Base-by-base conservation (phyloP, 37 sponge, comb jelly and placozoan species). In the Aplysina aerophoba region DNA sequence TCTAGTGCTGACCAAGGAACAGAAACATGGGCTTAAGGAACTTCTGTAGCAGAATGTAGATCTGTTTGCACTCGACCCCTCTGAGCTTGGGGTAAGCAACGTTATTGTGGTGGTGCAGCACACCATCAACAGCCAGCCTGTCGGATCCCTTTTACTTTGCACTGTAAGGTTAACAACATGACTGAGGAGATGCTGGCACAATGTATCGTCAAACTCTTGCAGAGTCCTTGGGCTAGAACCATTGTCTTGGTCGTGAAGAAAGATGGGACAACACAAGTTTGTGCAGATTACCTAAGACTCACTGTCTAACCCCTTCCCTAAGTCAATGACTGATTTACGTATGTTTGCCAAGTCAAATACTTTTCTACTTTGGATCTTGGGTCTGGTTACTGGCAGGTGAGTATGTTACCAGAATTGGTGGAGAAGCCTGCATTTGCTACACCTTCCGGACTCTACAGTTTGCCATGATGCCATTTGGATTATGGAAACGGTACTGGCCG, bases 251-350 rank as follows among this genome's bases (percentile, higher is more conserved):
- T 88, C n/a, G 58, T 37, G 36, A 92, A 92, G 59, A 84, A 65
- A 61, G 77, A 80, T 28, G 88, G 88, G 6, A 58, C 57, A 40
- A 59, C 54, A 8, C 77, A 89, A 1, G 72, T 93, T n/a, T 81
- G 87, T 77, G 80, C 88, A 0, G 90, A 90, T 40, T 92, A 92
- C 57, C 85, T 87, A 22, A 24, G 60, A 44, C 30, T 89, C 16
- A 92, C 89, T 64, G 83, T 35, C 27, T 92, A 71, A 36, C 93
- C 92, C 17, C 81, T 92, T 4, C 92, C 92, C 0, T 11, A 83
- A 34, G 69, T 92, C 28, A 74, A 84, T 57, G 77, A 83, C 55
- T 44, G 81, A 17, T n/a, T 79, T 91, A 0, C 85, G 80, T 53
- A 39, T 55, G 28, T 36, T 85, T 21, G 22, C 73, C 33, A 25